Percentiles rank a stretch among this genome's conserved stretches.
Evolutionary conservation across 2,888 invertebrate genomes (phyloP).

Genomic region (Deilephila porcellus): DNA sequence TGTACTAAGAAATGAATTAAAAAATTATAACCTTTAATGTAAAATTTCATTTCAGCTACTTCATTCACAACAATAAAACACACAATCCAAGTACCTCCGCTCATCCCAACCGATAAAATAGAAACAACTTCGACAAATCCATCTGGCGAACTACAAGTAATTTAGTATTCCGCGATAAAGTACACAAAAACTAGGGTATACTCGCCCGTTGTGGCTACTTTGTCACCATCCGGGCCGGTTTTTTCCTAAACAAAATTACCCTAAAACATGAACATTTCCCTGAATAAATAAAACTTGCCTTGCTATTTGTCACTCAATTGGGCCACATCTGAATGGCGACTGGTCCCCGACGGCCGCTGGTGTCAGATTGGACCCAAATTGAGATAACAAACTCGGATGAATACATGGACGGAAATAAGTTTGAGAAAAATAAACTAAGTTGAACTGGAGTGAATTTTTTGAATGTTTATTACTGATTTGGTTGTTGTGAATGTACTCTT

Average conservation of each 20-base stretch:
- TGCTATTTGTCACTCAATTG: constrained; percentile 43
- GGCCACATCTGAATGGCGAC: constrained; percentile 37
- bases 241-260: constrained; percentile 30
- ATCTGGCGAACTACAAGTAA: constrained; percentile 5
- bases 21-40: too few species aligned
- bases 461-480: background rate
- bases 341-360: constrained; percentile 31
- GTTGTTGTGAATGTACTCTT: background rate
- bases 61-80: background rate
- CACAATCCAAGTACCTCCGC: background rate
- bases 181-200: constrained; percentile 22
- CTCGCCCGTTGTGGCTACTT: constrained; percentile 12
- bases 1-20: too few species aligned
- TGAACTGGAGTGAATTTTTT: constrained; percentile 13
- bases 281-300: constrained; percentile 42
- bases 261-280: constrained; percentile 40
- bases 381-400: constrained; percentile 23
- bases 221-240: constrained; percentile 19
- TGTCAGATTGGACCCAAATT: constrained; percentile 29
- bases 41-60: too few species aligned
- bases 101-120: background rate
- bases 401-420: constrained; percentile 24
- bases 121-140: constrained; percentile 2
- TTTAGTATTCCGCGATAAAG: constrained; percentile 20
- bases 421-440: background rate